A percentile compares a stretch with the other conserved stretches of the same genome.
Conservation (phyloP, 2,113 vertebrate genomes). For the Aegotheles bennettii region DNA sequence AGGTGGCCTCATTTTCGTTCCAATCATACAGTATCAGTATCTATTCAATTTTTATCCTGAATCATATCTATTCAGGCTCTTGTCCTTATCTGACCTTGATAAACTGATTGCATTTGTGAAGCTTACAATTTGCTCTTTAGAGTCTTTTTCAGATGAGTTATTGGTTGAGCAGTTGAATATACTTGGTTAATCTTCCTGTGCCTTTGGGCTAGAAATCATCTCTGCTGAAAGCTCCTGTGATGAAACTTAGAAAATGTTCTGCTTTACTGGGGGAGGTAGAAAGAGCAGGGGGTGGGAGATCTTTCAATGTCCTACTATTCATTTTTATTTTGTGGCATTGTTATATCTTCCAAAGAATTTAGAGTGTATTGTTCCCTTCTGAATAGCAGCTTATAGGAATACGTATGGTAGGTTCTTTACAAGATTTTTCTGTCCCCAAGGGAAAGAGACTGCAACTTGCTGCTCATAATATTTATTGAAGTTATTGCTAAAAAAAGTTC, state of each 20-base stretch:
- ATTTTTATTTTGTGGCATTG: conserved; percentile 55
- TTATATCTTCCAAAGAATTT: conserved; percentile 22
- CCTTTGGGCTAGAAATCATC: conserved; percentile 69
- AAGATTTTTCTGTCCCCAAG: neutral
- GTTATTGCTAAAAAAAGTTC: neutral
- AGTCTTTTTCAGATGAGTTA: conserved; percentile 62
- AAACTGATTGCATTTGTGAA: conserved; percentile 64
- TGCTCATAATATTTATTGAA: neutral
- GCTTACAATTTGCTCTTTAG: conserved; percentile 56
- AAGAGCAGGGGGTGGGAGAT: neutral
- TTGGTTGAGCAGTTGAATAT: conserved; percentile 54
- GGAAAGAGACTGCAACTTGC: neutral
- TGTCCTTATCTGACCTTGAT: conserved; percentile 72
- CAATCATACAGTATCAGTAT: conserved; percentile 51
- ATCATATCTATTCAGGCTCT: conserved; percentile 43
- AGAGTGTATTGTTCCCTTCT: conserved; percentile 35
- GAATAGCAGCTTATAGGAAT: neutral
- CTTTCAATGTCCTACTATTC: conserved; percentile 12
- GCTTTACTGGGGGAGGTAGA: conserved; percentile 2
- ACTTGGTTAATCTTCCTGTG: conserved; percentile 69
- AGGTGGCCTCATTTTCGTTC: conserved; percentile 47
- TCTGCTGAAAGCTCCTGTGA: conserved; percentile 51
- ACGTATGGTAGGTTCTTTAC: neutral
- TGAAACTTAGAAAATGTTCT: conserved; percentile 55
- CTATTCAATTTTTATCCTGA: conserved; percentile 49